A percentile compares a stretch with the other conserved stretches of the same genome.
These are phyloP conservation scores for Campylomormyrus numenius DNA, from an alignment of 2,113 vertebrate genomes.

Conservation along the genomic window DNA sequence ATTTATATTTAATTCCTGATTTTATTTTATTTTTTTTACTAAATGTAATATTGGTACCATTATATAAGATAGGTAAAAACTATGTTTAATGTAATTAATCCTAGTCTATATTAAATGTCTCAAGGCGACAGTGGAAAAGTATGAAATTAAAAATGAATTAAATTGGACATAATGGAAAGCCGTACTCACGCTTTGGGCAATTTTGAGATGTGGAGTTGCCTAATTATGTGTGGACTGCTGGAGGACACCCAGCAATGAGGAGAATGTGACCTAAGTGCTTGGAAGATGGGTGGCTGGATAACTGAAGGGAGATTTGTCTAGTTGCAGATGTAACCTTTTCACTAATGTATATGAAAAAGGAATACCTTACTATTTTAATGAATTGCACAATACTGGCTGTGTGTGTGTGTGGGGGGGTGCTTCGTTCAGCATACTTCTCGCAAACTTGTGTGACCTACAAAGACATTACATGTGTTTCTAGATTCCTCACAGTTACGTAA, in stretches of 20 bases:
- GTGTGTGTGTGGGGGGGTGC: background rate
- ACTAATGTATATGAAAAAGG: background rate
- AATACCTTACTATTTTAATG: background rate
- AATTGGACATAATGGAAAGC: background rate
- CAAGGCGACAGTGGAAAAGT: background rate
- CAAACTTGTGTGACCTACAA: background rate
- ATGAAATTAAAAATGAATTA: background rate
- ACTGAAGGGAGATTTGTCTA: background rate
- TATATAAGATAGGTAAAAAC: background rate
- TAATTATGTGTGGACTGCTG: background rate
- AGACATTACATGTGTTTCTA: background rate
- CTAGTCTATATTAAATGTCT: background rate
- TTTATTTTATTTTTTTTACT: background rate
- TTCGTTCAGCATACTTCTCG: background rate
- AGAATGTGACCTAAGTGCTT: background rate
- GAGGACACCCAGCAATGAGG: background rate
- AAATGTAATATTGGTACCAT: background rate
- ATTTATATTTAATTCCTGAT: background rate
- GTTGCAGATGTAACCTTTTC: background rate
- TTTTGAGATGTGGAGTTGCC: background rate
- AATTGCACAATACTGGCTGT: background rate
- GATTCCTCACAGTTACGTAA: background rate
- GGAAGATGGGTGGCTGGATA: background rate
- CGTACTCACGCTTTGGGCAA: background rate
- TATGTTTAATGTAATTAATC: background rate